Evolutionary conservation across 2,888 invertebrate species (phyloP).

Genomic region (Acanthosepion esculentum): DNA sequence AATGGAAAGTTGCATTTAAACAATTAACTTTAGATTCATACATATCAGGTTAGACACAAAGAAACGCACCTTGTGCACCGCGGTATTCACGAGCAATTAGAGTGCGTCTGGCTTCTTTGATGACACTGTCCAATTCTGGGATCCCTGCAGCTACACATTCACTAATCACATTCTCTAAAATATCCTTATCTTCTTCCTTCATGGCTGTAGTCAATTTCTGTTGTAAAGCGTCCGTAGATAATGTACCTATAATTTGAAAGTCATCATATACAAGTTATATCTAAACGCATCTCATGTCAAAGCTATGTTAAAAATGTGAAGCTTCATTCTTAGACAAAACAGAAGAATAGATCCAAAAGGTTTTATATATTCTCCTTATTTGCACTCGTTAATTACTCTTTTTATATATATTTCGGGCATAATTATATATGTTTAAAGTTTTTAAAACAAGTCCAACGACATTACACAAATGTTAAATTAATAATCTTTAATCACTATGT

Average conservation of each 20-base stretch:
- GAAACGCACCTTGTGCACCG: not conserved
- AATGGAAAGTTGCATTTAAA: too few relatives aligned
- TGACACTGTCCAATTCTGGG: conserved; percentile 10
- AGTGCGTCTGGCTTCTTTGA: not conserved
- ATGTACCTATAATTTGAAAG: not conserved
- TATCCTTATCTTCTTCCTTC: not conserved
- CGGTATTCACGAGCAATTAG: not conserved
- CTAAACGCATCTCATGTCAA: too few relatives aligned
- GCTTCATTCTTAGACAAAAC: too few relatives aligned
- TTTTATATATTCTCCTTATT: too few relatives aligned
- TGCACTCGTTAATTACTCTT: too few relatives aligned
- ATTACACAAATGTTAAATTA: too few relatives aligned
- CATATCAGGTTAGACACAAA: not conserved
- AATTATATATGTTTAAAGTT: too few relatives aligned
- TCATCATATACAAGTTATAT: not conserved
- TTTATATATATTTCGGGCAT: too few relatives aligned
- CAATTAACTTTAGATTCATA: not conserved
- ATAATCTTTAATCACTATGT: too few relatives aligned
- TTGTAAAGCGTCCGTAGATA: not conserved
- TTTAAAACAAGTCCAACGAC: too few relatives aligned
- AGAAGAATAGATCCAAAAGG: too few relatives aligned
- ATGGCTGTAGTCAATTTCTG: not conserved
- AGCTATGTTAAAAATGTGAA: too few relatives aligned
- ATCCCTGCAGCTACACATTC: conserved; percentile 36
- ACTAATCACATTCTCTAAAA: not conserved